These are phyloP conservation scores for Cydia pomonella DNA, from an alignment of 1,140 invertebrate species.

Conservation along the genomic window DNA sequence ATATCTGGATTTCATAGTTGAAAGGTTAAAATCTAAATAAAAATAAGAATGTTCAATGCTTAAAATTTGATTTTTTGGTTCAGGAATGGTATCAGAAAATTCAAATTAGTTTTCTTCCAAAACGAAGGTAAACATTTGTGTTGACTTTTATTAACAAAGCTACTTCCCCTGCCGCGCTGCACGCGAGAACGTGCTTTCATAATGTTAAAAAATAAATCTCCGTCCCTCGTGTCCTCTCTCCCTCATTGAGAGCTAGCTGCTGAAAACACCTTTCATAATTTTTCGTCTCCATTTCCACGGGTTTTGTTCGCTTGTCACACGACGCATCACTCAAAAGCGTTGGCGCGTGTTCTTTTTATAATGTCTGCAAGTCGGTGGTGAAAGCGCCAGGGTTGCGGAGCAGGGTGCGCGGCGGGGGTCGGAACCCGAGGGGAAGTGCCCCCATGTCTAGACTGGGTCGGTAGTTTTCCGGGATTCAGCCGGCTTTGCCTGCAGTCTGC, in stretches of 20 bases:
- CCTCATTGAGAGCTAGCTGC: constrained; percentile 39
- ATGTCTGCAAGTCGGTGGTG: constrained; percentile 77
- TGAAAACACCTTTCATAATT: constrained; percentile 52
- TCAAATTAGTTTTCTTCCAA: background rate
- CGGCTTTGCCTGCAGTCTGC: constrained; percentile 76
- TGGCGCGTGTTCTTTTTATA: constrained; percentile 73
- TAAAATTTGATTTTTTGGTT: constrained; percentile 36
- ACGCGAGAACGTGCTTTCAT: background rate
- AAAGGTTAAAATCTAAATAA: constrained; percentile 47
- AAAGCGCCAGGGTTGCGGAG: constrained; percentile 67
- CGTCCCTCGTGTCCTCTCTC: constrained; percentile 6
- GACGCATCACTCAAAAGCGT: constrained; percentile 65
- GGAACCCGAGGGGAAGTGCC: constrained; percentile 66
- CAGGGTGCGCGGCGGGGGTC: constrained; percentile 40
- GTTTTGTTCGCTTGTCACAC: constrained; percentile 63
- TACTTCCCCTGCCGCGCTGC: background rate
- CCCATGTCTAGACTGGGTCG: constrained; percentile 80
- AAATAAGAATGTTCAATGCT: constrained; percentile 36
- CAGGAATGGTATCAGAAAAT: constrained; percentile 45
- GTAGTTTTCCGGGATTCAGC: constrained; percentile 80
- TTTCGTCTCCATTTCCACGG: constrained; percentile 50
- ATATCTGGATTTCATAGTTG: background rate
- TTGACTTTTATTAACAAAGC: constrained; percentile 9
- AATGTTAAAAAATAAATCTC: constrained; percentile 6
- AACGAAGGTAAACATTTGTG: background rate